Evolutionary conservation across 2,888 invertebrate genomes (phyloP).

Genomic region (Creontiades dilutus): DNA sequence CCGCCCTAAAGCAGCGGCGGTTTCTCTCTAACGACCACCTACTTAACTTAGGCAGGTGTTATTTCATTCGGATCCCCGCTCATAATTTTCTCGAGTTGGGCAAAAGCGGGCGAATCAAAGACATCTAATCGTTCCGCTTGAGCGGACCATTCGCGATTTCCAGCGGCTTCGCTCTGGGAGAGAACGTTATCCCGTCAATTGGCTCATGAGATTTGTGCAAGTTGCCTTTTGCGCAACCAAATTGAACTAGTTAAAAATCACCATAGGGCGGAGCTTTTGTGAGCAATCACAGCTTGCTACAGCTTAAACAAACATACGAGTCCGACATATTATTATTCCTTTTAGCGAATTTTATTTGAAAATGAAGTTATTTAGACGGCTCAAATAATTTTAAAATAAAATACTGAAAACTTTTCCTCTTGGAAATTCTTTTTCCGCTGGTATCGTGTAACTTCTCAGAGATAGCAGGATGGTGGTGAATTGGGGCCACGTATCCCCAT

Average conservation of each 20-base stretch:
- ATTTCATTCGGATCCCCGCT: neutral
- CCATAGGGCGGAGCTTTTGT: no score
- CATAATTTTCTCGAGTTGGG: constrained; percentile 16
- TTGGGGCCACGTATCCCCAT: no score
- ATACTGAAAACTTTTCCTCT: no score
- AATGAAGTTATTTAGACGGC: no score
- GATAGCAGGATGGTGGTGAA: no score
- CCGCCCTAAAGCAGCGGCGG: neutral
- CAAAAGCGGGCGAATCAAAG: neutral
- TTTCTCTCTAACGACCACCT: constrained; percentile 15
- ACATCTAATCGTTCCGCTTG: constrained; percentile 29
- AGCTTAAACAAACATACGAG: no score
- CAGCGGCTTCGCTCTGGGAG: neutral
- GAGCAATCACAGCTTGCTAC: no score
- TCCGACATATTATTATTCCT: no score
- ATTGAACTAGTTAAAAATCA: neutral
- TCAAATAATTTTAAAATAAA: no score
- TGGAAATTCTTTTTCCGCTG: no score
- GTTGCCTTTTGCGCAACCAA: neutral
- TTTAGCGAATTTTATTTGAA: no score
- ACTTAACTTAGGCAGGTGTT: constrained; percentile 31
- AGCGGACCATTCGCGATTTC: neutral
- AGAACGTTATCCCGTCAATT: neutral
- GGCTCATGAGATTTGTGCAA: constrained; percentile 20
- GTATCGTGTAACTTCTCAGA: no score